Conservation (phyloP, 2,113 vertebrate species). For the Shinisaurus crocodilurus region DNA sequence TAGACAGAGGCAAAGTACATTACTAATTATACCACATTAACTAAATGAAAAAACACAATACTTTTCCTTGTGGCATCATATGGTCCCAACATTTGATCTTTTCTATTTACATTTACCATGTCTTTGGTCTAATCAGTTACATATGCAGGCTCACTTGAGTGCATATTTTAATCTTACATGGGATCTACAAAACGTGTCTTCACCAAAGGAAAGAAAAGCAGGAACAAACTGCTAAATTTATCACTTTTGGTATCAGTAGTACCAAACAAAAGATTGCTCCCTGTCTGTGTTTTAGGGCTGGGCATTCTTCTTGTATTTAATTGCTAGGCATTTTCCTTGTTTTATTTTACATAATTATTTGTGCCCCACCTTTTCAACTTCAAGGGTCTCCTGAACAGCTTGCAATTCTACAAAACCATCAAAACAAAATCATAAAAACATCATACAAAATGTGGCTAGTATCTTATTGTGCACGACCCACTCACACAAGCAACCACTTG, state of each 20-base stretch:
- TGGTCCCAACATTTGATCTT: conserved; percentile 58
- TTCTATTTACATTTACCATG: conserved; percentile 39
- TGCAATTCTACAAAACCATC: background rate
- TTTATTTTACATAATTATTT: conserved; percentile 3
- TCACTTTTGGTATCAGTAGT: background rate
- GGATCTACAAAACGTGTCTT: conserved; percentile 41
- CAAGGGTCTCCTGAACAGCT: background rate
- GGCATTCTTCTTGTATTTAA: background rate
- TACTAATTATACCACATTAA: conserved; percentile 46
- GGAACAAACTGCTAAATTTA: background rate
- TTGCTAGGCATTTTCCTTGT: background rate
- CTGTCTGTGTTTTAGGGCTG: background rate
- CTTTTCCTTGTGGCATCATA: conserved; percentile 52
- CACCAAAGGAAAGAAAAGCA: conserved; percentile 16
- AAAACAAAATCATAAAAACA: background rate
- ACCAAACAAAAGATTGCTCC: background rate
- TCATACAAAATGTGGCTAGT: background rate
- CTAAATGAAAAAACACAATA: conserved; percentile 31
- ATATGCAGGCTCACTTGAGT: conserved; percentile 33
- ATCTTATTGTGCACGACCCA: background rate
- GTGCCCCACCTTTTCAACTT: background rate
- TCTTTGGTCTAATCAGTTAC: conserved; percentile 51
- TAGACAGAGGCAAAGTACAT: conserved; percentile 45
- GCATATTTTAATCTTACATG: conserved; percentile 47
- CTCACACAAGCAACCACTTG: background rate